These are phyloP conservation scores for Torymus tubicola DNA, from an alignment of 2,888 invertebrate genomes.

Conservation along the genomic window DNA sequence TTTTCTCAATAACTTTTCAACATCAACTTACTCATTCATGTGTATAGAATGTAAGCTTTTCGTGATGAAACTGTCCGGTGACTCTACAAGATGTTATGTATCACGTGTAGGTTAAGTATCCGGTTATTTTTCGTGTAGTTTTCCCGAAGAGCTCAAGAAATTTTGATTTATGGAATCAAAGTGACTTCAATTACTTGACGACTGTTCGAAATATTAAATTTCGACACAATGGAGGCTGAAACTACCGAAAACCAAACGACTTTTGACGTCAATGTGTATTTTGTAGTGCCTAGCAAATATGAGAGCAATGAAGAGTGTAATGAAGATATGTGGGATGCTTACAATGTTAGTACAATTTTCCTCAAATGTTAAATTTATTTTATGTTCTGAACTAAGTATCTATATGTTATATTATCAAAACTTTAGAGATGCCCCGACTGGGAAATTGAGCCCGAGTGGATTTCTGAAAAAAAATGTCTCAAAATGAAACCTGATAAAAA, in stretches of 20 bases:
- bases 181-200: neutral
- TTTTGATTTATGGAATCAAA: neutral
- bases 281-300: conserved; percentile 79
- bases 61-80: no score
- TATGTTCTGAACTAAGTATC: conserved; percentile 59
- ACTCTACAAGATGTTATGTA: neutral
- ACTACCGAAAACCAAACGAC: conserved; percentile 60
- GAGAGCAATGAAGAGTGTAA: conserved; percentile 78
- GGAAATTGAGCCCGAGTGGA: conserved; percentile 81
- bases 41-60: neutral
- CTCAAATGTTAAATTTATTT: conserved; percentile 37
- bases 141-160: no score
- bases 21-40: neutral
- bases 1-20: neutral
- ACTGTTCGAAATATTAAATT: conserved; percentile 1
- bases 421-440: conserved; percentile 80
- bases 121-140: neutral
- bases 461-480: conserved; percentile 80
- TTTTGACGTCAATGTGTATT: conserved; percentile 71
- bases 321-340: conserved; percentile 81
- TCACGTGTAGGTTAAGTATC: conserved; percentile 22
- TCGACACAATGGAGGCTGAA: conserved; percentile 60
- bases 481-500: conserved; percentile 79
- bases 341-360: conserved; percentile 76
- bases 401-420: conserved; percentile 29